Percentiles rank a stretch among this genome's conserved stretches.
Conservation (phyloP, 2,888 invertebrate genomes). For the Anagyrus pseudococci region DNA sequence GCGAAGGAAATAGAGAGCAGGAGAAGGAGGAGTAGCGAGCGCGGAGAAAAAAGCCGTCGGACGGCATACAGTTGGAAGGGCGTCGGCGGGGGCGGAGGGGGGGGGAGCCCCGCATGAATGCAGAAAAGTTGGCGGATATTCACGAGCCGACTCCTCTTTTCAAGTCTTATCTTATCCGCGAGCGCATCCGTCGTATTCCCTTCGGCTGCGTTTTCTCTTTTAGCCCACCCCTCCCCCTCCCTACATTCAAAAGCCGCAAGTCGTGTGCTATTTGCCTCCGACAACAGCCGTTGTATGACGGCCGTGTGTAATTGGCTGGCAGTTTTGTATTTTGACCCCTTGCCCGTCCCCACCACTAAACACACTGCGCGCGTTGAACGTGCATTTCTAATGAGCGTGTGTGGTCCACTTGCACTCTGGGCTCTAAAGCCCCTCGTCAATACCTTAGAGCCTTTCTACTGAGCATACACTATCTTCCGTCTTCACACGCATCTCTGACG, state of each 20-base stretch:
- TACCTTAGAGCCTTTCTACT: too few relatives aligned
- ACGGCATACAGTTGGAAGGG: too few relatives aligned
- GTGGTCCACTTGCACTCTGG: not conserved
- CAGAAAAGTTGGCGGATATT: slow-evolving; percentile 9
- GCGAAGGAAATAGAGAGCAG: too few relatives aligned
- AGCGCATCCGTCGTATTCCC: slow-evolving; percentile 20
- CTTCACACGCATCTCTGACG: too few relatives aligned
- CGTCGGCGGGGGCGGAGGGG: not conserved
- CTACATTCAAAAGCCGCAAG: too few relatives aligned
- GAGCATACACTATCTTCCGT: too few relatives aligned
- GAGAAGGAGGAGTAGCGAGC: too few relatives aligned
- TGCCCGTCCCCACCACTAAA: too few relatives aligned
- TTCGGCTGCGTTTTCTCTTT: not conserved
- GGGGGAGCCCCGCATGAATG: slow-evolving; percentile 11
- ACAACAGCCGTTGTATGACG: not conserved
- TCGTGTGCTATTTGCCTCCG: not conserved
- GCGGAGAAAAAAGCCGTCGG: too few relatives aligned
- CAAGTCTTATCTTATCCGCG: slow-evolving; percentile 37
- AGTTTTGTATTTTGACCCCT: not conserved
- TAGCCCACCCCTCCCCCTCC: not conserved
- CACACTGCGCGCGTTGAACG: not conserved
- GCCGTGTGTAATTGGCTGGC: slow-evolving; percentile 1
- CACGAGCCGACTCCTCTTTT: slow-evolving; percentile 34
- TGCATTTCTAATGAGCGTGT: not conserved
- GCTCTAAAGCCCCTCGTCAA: too few relatives aligned